phyloP scores from a whole-genome alignment of 2,113 vertebrate species.

The Hemicordylus capensis region DNA sequence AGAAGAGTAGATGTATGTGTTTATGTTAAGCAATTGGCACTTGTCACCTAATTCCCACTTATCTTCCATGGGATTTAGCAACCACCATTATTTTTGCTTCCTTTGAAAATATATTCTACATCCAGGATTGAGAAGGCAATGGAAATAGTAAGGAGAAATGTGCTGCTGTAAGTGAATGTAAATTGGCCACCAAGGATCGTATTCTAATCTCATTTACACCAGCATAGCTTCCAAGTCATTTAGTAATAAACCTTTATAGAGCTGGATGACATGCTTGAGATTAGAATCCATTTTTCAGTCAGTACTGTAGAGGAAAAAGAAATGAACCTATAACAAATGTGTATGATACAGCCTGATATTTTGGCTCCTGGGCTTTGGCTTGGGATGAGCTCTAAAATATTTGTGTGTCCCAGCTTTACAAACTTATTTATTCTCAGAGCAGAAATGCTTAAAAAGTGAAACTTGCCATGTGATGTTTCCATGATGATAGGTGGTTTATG shows the following conservation, averaged over 20 bases:
- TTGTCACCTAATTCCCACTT: background rate
- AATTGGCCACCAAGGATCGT: background rate
- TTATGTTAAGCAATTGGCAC: background rate
- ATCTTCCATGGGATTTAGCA: background rate
- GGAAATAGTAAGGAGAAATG: background rate
- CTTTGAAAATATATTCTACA: background rate
- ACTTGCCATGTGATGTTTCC: background rate
- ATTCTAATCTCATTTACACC: background rate
- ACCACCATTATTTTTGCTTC: background rate
- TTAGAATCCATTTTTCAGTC: slow-evolving; percentile 8
- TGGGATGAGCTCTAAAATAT: background rate
- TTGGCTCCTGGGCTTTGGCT: background rate
- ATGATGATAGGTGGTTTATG: slow-evolving; percentile 19
- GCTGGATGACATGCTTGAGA: background rate
- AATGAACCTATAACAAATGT: background rate
- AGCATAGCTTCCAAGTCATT: background rate
- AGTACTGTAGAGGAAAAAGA: background rate
- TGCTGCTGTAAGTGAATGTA: background rate
- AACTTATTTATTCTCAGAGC: background rate
- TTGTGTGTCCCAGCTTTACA: background rate
- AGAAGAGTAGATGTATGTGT: background rate
- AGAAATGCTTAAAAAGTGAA: slow-evolving; percentile 5
- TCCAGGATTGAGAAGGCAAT: rapidly evolving
- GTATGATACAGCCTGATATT: background rate
- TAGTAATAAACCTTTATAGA: background rate